phyloP scores from a whole-genome alignment of 2,797 vertebrate genomes.

The Enteromius treurensis region DNA sequence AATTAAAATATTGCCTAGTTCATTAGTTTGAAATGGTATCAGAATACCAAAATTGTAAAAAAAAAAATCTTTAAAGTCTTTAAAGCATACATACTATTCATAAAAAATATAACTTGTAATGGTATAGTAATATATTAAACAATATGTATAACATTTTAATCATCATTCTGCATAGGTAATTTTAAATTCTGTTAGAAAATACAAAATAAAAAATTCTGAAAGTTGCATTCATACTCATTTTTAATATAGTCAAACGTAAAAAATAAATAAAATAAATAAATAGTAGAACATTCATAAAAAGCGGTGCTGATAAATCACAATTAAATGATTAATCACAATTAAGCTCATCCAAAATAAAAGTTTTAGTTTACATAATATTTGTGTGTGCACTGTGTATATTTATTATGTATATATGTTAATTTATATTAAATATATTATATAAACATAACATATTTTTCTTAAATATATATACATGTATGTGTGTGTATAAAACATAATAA shows the following conservation, averaged over 20 bases:
- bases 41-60: not conserved
- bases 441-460: too few relatives aligned
- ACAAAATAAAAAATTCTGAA: not conserved
- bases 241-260: not conserved
- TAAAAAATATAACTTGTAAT: not conserved
- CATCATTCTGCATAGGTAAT: not conserved
- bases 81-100: not conserved
- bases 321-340: too few relatives aligned
- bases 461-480: too few relatives aligned
- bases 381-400: too few relatives aligned
- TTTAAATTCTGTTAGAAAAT: not conserved
- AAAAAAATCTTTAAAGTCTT: not conserved
- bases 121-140: not conserved
- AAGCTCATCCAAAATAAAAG: too few relatives aligned
- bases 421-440: too few relatives aligned
- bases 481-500: too few relatives aligned
- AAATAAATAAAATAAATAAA: not conserved
- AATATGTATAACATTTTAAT: not conserved
- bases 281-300: not conserved
- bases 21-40: not conserved
- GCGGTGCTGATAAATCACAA: too few relatives aligned
- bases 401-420: too few relatives aligned
- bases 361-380: too few relatives aligned
- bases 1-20: not conserved
- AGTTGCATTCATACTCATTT: not conserved